Evolutionary conservation across 1,140 invertebrate species (phyloP), one percentile per base, ranked within the genome.

Genomic region (Euschistus heros): DNA sequence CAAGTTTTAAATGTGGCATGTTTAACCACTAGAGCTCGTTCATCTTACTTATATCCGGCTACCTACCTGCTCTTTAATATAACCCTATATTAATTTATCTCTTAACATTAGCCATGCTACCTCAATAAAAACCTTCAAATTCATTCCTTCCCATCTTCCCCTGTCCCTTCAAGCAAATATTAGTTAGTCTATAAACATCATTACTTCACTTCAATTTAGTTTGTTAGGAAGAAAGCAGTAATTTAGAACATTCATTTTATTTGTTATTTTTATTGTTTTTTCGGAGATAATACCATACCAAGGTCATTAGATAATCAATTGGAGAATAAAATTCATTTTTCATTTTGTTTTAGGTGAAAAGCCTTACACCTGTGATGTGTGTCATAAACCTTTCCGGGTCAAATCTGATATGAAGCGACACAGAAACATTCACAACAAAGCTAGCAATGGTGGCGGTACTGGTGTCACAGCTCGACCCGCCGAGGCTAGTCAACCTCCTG

Each of bases 351-450:
- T 30, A 67, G 66, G 66, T 0, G 88, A 90, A 70, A 88, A 87
- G 68, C 89, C 90, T 0, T 84, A 91, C 74, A 79, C 82, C 0
- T 94, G 91, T 74, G 76, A 80, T 2, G 77, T 88, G 0, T 92
- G 91, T 73, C 83, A 82, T 0, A 92, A 92, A 73, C 82, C 84
- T n/a, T 94, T 93, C 75, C 81, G 91, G 42, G 88, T 91, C 0
- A 80, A 85, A 6, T 91, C 91, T 27, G 90, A 96, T 71, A 85
- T 97, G 80, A 91, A 91, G 68, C 78, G 93, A 0, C 94, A 97
- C 74, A 81, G 90, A 75, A 84, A 84, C 22, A 90, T 87, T 0
- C 92, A 94, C 70, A 79, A 75, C 13, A 74, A 82, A 18, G 82
- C 84, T 17, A 62, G 59, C 44, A 42, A 7, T n/a, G 24, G 44